Evolutionary conservation across 2,797 vertebrate genomes (phyloP), one percentile per base, ranked within the genome.

Genomic region (Megalops cyprinoides): DNA sequence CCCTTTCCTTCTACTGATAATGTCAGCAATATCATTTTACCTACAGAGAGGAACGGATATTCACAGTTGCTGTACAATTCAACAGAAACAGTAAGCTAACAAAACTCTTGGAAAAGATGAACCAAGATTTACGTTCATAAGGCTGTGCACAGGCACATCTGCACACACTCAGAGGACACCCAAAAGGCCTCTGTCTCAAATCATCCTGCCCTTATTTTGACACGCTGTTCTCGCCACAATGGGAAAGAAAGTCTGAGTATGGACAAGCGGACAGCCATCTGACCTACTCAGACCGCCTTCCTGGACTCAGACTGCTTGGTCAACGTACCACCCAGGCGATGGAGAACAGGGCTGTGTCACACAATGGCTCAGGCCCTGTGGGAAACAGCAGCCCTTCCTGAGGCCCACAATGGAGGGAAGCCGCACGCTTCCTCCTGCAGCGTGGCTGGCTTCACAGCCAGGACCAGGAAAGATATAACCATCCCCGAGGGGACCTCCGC

Each of bases 341-440:
- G 7, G 49, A 39, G 4, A 31, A 34, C 79, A 49, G 28, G 49
- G 65, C 65, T 37, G 23, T 67, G 28, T 15, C 44, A 75, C 42
- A 44, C 49, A 74, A 74, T 71, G 67, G 46, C 31, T 20, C 34
- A 9, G 71, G 31, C 87, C 84, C 87, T 88, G 85, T 87, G 96
- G 96, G 96, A 97, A 97, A 94, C 81, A 89, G 90, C 94, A 93
- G 92, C 95, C 93, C 94, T 96, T 96, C 96, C 95, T 94, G 92
- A 82, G 90, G 88, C 65, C 20, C 90, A 98, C 97, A 98, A 98
- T 97, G 92, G 91, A 94, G 93, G 97, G 97, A 97, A 98, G 95
- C 88, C 94, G 94, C 93, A 94, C 87, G 92, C 88, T 96, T 96
- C 94, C 94, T 95, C 93, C 91, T 92, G 87, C 77, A 28, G 56